Conservation (phyloP, 1,140 invertebrate genomes). For the Lordiphosa clarofinis region DNA sequence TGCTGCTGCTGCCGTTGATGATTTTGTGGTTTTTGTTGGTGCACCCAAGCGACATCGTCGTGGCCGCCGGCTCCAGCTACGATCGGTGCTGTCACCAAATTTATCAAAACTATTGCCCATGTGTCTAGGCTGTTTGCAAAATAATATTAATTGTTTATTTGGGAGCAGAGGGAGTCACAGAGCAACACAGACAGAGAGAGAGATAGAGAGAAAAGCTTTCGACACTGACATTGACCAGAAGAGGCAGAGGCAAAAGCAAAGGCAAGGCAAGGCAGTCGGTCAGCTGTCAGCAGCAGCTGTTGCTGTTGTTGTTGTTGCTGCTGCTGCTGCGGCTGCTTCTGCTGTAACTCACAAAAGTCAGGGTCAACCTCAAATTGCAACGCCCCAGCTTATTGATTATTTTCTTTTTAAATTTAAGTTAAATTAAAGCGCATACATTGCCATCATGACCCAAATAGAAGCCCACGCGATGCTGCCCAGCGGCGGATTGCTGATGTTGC, state of each 20-base stretch:
- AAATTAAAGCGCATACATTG: conserved; percentile 79
- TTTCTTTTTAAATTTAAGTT: background rate
- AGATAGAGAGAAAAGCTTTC: conserved; percentile 22
- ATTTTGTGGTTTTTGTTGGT: conserved; percentile 2
- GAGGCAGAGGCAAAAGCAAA: too few relatives aligned
- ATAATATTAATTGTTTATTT: background rate
- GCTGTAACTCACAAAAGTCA: conserved; percentile 28
- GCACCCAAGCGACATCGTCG: conserved; percentile 19
- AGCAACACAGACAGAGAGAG: background rate
- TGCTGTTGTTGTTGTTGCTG: conserved; percentile 21
- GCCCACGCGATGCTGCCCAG: conserved; percentile 80
- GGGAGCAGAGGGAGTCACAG: background rate
- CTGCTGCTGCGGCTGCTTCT: conserved; percentile 35
- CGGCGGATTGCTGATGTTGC: conserved; percentile 26
- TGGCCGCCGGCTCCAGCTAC: conserved; percentile 39
- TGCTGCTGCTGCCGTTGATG: conserved; percentile 2
- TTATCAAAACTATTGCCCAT: conserved; percentile 62
- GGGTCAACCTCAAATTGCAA: conserved; percentile 26
- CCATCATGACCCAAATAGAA: conserved; percentile 85
- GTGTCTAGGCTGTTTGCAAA: background rate
- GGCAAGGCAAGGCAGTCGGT: conserved; percentile 3
- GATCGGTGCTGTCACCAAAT: conserved; percentile 29
- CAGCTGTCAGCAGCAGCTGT: conserved; percentile 45
- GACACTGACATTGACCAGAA: conserved; percentile 36
- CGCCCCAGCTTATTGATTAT: background rate